phyloP scores from a whole-genome alignment of 2,113 vertebrate species.

The Pangasianodon hypophthalmus region DNA sequence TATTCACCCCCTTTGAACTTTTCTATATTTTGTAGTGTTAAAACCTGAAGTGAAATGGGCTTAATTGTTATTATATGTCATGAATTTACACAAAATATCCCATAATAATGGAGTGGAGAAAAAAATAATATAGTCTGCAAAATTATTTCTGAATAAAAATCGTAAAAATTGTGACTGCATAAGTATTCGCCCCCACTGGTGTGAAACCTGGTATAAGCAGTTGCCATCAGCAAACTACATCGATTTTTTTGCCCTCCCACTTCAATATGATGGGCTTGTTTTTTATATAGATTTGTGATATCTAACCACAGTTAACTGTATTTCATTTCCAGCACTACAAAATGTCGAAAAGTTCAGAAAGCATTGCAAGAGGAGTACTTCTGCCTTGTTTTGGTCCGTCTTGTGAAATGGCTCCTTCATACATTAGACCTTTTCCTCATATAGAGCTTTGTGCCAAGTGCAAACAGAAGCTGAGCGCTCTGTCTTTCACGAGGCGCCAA shows the following conservation, averaged over 20 bases:
- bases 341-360: not conserved
- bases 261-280: not conserved
- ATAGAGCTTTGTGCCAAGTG: not conserved
- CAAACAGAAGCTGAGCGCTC: constrained; percentile 16
- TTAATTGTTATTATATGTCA: not conserved
- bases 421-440: not conserved
- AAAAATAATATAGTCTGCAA: not conserved
- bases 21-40: not conserved
- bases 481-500: constrained; percentile 36
- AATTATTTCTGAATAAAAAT: not conserved
- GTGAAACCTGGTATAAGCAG: not conserved
- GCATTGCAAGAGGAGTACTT: not conserved
- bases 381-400: not conserved
- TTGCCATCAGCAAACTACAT: not conserved
- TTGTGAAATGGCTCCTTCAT: not conserved
- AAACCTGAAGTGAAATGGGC: not conserved
- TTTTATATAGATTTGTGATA: not conserved
- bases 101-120: not conserved
- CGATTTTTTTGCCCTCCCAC: not conserved
- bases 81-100: not conserved
- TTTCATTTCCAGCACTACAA: not conserved
- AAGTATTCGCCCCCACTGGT: not conserved
- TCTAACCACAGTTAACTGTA: too few species aligned
- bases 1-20: not conserved
- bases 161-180: not conserved